Evolutionary conservation across 1,140 invertebrate genomes (phyloP).

Genomic region (Drosophila melanogaster): Release_6_plus_ISO1_MT NT_037436.4:1855001-1855500

Average conservation of each 20-base stretch:
- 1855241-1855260: constrained; percentile 27
- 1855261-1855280: constrained; percentile 3
- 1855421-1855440: constrained; percentile 77
- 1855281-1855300: constrained; percentile 35
- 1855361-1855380: constrained; percentile 26
- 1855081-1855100: constrained; percentile 38
- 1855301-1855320: constrained; percentile 16
- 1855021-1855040: constrained; percentile 73
- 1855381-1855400: constrained; percentile 53
- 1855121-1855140: constrained; percentile 49
- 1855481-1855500: constrained; percentile 16
- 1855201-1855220: constrained; percentile 15
- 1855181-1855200: constrained; percentile 11
- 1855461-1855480: constrained; percentile 26
- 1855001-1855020: constrained; percentile 72
- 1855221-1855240: constrained; percentile 45
- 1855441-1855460: constrained; percentile 27
- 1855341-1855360: constrained; percentile 26
- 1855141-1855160: constrained; percentile 1
- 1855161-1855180: constrained; percentile 20
- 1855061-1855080: constrained; percentile 72
- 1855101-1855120: constrained; percentile 58
- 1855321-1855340: constrained; percentile 52
- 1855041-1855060: constrained; percentile 58
- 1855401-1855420: constrained; percentile 80